These are phyloP conservation scores for Chaetops frenatus DNA, from an alignment of 2,113 vertebrate genomes.

Conservation along the genomic window DNA sequence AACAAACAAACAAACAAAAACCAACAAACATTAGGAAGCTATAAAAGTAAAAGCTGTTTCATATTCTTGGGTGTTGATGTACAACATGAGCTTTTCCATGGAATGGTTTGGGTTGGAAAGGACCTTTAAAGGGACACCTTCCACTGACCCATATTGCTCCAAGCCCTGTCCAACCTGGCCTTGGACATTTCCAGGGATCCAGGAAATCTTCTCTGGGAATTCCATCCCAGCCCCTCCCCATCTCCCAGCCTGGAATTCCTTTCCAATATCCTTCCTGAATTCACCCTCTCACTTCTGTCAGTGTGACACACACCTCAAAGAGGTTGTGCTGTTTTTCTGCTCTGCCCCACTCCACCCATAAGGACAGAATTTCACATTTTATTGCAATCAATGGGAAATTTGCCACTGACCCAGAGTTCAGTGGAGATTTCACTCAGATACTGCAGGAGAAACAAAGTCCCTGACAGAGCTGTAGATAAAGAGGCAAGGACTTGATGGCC, in stretches of 20 bases:
- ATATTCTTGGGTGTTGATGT: accelerated
- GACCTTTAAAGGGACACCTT: neutral
- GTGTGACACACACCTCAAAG: accelerated
- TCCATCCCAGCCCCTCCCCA: neutral
- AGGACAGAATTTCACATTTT: neutral
- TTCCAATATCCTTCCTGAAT: accelerated
- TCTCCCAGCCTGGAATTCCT: neutral
- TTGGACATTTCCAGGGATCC: neutral
- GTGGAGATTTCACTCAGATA: neutral
- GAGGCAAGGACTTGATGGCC: neutral
- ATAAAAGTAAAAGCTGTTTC: neutral
- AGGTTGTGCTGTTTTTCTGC: neutral
- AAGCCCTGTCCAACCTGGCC: no score
- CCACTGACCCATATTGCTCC: no score
- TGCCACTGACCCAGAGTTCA: neutral
- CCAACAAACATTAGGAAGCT: neutral
- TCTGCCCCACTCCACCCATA: accelerated
- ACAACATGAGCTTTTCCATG: accelerated
- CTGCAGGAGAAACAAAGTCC: neutral
- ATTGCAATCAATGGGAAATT: neutral
- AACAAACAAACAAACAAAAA: no score
- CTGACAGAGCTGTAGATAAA: neutral
- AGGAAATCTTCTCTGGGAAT: neutral
- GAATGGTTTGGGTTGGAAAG: neutral
- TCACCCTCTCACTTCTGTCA: neutral